These are phyloP conservation scores for Drepanosiphum platanoidis DNA, from an alignment of 2,888 invertebrate genomes.

Conservation along the genomic window DNA sequence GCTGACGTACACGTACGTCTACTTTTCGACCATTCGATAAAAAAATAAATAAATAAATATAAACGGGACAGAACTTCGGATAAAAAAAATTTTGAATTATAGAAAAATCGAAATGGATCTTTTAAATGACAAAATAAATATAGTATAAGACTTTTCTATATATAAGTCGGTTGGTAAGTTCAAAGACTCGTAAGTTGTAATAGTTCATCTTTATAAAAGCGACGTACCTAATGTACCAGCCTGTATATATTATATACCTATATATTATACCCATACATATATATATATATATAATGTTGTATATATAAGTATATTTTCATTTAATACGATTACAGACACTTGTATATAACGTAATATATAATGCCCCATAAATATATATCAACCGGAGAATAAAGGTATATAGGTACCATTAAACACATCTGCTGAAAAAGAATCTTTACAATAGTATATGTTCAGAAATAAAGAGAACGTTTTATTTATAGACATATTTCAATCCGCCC, in stretches of 20 bases:
- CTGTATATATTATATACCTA: no score
- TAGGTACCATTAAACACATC: conserved; percentile 1
- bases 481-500: background rate
- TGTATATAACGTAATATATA: background rate
- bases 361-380: background rate
- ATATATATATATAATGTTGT: background rate
- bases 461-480: background rate
- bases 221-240: background rate
- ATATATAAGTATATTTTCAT: no score
- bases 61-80: background rate
- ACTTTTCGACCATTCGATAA: background rate
- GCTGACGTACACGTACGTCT: background rate
- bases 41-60: background rate
- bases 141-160: background rate
- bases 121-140: background rate
- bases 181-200: background rate
- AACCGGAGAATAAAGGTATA: conserved; percentile 8
- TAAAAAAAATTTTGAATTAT: background rate
- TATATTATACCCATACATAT: no score
- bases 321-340: background rate
- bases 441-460: background rate
- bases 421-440: background rate
- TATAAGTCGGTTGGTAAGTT: background rate
- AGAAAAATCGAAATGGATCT: background rate
- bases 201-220: background rate